phyloP scores from a whole-genome alignment of 2,113 vertebrate species.

The Myocastor coypus region DNA sequence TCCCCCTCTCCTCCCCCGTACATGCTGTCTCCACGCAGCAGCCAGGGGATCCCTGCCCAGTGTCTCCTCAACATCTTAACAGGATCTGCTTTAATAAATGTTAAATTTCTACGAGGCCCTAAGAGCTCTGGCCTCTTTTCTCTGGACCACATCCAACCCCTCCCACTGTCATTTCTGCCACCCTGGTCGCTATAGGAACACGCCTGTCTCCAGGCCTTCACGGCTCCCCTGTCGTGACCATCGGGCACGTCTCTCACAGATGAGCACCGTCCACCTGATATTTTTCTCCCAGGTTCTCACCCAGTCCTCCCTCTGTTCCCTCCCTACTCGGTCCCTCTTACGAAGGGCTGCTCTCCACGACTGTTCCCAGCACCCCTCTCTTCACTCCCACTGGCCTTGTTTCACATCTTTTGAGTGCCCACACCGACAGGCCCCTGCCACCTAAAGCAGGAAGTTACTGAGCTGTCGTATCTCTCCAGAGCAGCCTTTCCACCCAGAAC shows the following conservation, averaged over 20 bases:
- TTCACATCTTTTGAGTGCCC: background rate
- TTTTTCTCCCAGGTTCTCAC: too few relatives aligned
- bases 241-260: background rate
- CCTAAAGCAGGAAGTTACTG: background rate
- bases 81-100: background rate
- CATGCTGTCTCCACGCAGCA: accelerated
- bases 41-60: background rate
- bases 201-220: too few relatives aligned
- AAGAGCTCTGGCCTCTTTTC: background rate
- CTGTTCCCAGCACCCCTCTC: background rate
- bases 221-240: background rate
- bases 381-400: background rate
- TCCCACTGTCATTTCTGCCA: background rate
- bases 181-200: background rate
- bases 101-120: background rate
- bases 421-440: background rate
- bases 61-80: background rate
- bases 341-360: background rate
- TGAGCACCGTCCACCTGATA: background rate
- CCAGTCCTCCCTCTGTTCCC: background rate
- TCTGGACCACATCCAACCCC: background rate
- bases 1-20: background rate
- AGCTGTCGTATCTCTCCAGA: background rate
- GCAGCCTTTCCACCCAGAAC: background rate
- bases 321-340: background rate